These are phyloP conservation scores for Atta texana DNA, from an alignment of 1,140 invertebrate species.

Conservation along the genomic window DNA sequence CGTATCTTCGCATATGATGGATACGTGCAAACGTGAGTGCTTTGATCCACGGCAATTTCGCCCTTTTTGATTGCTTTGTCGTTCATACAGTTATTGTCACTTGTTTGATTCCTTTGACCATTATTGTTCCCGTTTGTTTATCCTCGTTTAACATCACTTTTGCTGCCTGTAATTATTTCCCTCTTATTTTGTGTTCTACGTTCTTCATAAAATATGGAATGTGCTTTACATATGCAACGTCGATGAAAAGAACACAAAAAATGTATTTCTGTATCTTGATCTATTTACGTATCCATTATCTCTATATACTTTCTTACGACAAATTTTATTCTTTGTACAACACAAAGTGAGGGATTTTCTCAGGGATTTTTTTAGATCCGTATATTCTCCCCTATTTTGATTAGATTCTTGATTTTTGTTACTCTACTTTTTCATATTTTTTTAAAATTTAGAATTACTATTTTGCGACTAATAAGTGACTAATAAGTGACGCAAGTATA, in stretches of 20 bases:
- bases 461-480: no score
- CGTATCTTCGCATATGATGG: slow-evolving; percentile 14
- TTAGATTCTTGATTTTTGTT: slow-evolving; percentile 26
- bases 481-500: background rate
- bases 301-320: background rate
- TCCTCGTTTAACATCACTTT: background rate
- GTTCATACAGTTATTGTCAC: slow-evolving; percentile 20
- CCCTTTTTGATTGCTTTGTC: slow-evolving; percentile 43
- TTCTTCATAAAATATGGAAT: background rate
- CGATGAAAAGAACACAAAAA: slow-evolving; percentile 23
- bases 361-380: background rate
- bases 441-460: slow-evolving; percentile 19
- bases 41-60: slow-evolving; percentile 38
- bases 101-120: slow-evolving; percentile 8
- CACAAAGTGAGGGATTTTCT: background rate
- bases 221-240: background rate
- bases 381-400: background rate
- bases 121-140: slow-evolving; percentile 20
- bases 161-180: background rate
- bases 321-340: background rate
- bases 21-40: background rate
- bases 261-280: slow-evolving; percentile 24
- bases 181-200: background rate
- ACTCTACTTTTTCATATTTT: background rate
- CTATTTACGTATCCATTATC: slow-evolving; percentile 45